A percentile compares a stretch with the other conserved stretches of the same genome.
Evolutionary conservation across 2,113 vertebrate genomes (phyloP).

Genomic region (Taurulus bubalis): DNA sequence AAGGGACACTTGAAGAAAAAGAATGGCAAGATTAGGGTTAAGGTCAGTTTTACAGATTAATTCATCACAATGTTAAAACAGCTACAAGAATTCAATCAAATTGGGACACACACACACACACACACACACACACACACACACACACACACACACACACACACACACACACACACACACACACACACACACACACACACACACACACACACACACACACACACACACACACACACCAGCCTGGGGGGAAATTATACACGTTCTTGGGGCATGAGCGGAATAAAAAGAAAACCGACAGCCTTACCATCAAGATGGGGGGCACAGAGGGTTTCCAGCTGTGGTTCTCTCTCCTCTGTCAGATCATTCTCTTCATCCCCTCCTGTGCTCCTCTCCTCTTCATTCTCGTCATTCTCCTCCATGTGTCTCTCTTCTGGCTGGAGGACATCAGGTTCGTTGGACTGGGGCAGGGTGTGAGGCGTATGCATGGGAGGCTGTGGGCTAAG

Average conservation of each 20-base stretch:
- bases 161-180: too few relatives aligned
- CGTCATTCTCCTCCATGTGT: slow-evolving; percentile 65
- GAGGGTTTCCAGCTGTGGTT: slow-evolving; percentile 73
- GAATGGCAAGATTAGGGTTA: slow-evolving; percentile 3
- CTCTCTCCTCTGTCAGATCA: slow-evolving; percentile 62
- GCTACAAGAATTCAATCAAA: slow-evolving; percentile 5
- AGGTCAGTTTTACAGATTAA: slow-evolving; percentile 1
- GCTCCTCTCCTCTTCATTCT: slow-evolving; percentile 65
- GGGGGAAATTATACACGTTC: too few relatives aligned
- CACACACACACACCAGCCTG: too few relatives aligned
- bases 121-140: too few relatives aligned
- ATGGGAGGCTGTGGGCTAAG: slow-evolving; percentile 76
- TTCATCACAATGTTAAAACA: neutral
- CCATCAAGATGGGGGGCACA: slow-evolving; percentile 74
- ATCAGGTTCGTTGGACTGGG: slow-evolving; percentile 73
- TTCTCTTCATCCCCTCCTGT: slow-evolving; percentile 60
- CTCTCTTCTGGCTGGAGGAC: slow-evolving; percentile 75
- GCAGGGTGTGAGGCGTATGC: slow-evolving; percentile 68
- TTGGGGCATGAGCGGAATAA: neutral
- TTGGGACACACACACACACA: too few relatives aligned
- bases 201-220: too few relatives aligned
- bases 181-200: too few relatives aligned
- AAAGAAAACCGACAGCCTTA: slow-evolving; percentile 44
- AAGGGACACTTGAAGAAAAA: slow-evolving; percentile 63
- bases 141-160: too few relatives aligned